Percentiles rank a stretch among this genome's conserved stretches.
Conservation (phyloP, 2,888 invertebrate species). For the Arctia plantaginis region DNA sequence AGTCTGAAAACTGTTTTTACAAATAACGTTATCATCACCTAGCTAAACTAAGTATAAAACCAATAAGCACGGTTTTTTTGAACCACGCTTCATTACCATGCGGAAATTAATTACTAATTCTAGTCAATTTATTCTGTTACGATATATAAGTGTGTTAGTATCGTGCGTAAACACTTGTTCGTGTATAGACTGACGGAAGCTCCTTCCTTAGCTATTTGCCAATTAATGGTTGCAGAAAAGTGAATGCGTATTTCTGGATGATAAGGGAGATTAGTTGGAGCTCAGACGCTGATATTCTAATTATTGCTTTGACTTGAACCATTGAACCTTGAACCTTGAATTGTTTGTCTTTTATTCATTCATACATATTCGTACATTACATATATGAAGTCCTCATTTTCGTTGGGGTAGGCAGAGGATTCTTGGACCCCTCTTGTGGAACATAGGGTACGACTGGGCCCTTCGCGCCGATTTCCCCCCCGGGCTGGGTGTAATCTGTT, state of each 20-base stretch:
- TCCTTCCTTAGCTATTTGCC: slow-evolving; percentile 50
- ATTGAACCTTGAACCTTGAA: too few species aligned
- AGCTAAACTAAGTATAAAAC: not conserved
- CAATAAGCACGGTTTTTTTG: not conserved
- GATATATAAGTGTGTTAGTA: slow-evolving; percentile 29
- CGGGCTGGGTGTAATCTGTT: too few species aligned
- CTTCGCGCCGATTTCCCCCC: too few species aligned
- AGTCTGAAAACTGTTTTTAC: not conserved
- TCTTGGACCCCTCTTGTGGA: too few species aligned
- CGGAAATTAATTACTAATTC: slow-evolving; percentile 13
- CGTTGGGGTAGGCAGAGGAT: too few species aligned
- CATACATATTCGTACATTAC: too few species aligned
- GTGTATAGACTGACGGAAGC: slow-evolving; percentile 53
- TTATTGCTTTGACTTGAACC: not conserved
- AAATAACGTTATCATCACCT: not conserved
- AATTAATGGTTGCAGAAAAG: slow-evolving; percentile 49
- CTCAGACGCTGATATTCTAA: not conserved
- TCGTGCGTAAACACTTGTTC: slow-evolving; percentile 41
- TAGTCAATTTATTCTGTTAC: not conserved
- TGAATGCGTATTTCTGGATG: slow-evolving; percentile 33
- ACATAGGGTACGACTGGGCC: too few species aligned
- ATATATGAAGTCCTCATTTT: too few species aligned
- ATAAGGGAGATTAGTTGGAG: slow-evolving; percentile 15
- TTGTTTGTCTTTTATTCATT: too few species aligned
- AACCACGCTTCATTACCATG: not conserved